phyloP scores from a whole-genome alignment of 1,140 invertebrate species.

The Diplogasteroides magnus region DNA sequence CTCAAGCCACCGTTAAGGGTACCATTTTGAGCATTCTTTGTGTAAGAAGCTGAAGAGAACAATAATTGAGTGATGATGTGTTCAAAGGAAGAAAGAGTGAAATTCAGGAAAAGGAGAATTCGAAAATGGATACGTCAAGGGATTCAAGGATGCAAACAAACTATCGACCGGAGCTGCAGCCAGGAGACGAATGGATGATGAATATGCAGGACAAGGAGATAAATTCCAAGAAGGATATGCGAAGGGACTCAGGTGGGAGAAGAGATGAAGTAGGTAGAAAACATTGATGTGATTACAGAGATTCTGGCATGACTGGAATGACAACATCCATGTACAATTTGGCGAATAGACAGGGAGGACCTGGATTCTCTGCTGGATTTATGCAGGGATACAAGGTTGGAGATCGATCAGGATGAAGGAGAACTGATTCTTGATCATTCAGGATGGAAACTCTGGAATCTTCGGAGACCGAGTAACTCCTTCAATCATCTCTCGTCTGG shows the following conservation, averaged over 20 bases:
- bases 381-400: slow-evolving; percentile 55
- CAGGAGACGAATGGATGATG: slow-evolving; percentile 43
- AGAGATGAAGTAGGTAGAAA: not conserved
- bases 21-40: too few relatives aligned
- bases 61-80: too few relatives aligned
- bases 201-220: slow-evolving; percentile 42
- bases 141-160: slow-evolving; percentile 47
- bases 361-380: slow-evolving; percentile 52
- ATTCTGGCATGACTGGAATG: slow-evolving; percentile 51
- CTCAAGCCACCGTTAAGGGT: too few relatives aligned
- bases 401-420: not conserved
- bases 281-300: slow-evolving; percentile 18
- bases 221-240: slow-evolving; percentile 49
- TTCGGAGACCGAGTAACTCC: slow-evolving; percentile 51
- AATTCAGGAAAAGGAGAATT: slow-evolving; percentile 45
- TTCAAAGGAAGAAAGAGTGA: not conserved
- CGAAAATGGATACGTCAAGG: slow-evolving; percentile 49
- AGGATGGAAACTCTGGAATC: slow-evolving; percentile 45
- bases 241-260: slow-evolving; percentile 40
- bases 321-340: slow-evolving; percentile 53
- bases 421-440: not conserved
- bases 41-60: too few relatives aligned
- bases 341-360: slow-evolving; percentile 35
- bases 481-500: slow-evolving; percentile 44
- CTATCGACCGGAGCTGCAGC: slow-evolving; percentile 34